Conservation (phyloP, 2,113 vertebrate genomes). For the Hydrochoerus hydrochaeris region DNA sequence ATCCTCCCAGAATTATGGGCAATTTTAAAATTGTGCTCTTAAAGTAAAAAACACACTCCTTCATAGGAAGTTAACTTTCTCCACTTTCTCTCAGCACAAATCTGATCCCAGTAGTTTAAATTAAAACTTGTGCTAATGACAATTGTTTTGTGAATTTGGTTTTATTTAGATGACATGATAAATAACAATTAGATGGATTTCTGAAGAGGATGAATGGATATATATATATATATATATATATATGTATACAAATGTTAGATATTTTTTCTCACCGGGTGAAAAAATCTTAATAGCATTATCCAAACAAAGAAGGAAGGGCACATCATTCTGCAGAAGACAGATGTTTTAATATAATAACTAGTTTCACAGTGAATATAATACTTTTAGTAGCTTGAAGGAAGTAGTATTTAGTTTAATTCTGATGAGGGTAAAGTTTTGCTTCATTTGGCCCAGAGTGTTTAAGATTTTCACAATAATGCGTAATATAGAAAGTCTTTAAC, state of each 20-base stretch:
- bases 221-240: background rate
- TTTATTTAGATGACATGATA: background rate
- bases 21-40: background rate
- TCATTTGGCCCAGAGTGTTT: conserved; percentile 86
- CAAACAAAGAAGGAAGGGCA: conserved; percentile 28
- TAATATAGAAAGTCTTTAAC: conserved; percentile 87
- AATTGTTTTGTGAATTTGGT: background rate
- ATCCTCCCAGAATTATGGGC: background rate
- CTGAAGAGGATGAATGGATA: background rate
- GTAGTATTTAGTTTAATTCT: conserved; percentile 83
- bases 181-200: background rate
- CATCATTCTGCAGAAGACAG: conserved; percentile 58
- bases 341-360: conserved; percentile 82
- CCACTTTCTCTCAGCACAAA: background rate
- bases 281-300: background rate
- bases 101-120: background rate
- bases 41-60: background rate
- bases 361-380: conserved; percentile 82
- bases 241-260: too few relatives aligned
- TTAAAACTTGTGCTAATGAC: background rate
- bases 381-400: conserved; percentile 79
- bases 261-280: background rate
- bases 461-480: conserved; percentile 86
- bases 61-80: background rate
- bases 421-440: conserved; percentile 84